These are phyloP conservation scores for Thereva nobilitata DNA, from an alignment of 2,888 invertebrate genomes.

Conservation along the genomic window DNA sequence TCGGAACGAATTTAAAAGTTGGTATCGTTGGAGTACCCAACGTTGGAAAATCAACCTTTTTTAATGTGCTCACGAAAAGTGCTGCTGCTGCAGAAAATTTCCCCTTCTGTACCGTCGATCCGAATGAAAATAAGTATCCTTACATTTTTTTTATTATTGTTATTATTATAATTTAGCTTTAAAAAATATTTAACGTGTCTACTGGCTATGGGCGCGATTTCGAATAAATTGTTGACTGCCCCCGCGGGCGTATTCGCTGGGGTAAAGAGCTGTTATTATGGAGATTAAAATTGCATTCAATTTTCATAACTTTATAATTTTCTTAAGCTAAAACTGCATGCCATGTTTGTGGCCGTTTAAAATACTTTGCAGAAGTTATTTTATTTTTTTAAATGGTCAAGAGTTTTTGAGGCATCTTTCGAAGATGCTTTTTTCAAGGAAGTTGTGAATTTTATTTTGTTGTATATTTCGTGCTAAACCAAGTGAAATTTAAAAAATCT, in stretches of 20 bases:
- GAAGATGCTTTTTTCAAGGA: no score
- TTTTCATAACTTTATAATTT: slow-evolving; percentile 34
- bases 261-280: slow-evolving; percentile 40
- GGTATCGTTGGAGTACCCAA: slow-evolving; percentile 97
- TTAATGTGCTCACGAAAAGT: slow-evolving; percentile 98
- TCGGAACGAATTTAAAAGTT: slow-evolving; percentile 94
- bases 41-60: slow-evolving; percentile 99
- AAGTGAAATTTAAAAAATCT: no score
- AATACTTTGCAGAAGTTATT: no score
- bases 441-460: no score
- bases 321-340: background rate
- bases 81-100: slow-evolving; percentile 98
- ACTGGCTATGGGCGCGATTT: slow-evolving; percentile 30
- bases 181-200: slow-evolving; percentile 21
- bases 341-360: no score
- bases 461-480: no score
- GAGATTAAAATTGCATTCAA: slow-evolving; percentile 37
- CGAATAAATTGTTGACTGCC: slow-evolving; percentile 22
- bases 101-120: slow-evolving; percentile 99
- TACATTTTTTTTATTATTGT: slow-evolving; percentile 34
- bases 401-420: no score
- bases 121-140: slow-evolving; percentile 98
- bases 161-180: slow-evolving; percentile 33
- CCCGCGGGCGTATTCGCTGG: slow-evolving; percentile 38
- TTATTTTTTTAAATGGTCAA: no score